These are phyloP conservation scores for Telmatherina bonti DNA, from an alignment of 2,797 vertebrate species.

Conservation along the genomic window DNA sequence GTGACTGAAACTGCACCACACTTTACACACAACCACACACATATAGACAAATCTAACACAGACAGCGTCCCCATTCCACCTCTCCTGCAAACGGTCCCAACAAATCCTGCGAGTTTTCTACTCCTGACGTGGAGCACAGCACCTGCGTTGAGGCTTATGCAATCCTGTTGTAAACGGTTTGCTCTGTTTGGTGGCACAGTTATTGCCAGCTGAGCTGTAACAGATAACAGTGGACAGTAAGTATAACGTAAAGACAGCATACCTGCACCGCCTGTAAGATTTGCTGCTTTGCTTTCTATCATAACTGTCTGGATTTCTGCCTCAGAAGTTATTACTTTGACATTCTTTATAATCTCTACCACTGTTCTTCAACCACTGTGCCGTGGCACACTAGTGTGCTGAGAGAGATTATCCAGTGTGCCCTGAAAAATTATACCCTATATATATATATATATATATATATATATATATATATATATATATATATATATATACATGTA, in stretches of 20 bases:
- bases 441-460: no score
- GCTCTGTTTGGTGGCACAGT: conserved; percentile 39
- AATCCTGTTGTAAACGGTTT: conserved; percentile 31
- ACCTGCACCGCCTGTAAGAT: conserved; percentile 40
- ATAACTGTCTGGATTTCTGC: no score
- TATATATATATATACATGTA: no score
- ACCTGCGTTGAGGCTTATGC: conserved; percentile 23
- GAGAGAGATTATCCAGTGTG: no score
- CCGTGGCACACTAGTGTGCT: no score
- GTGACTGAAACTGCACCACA: conserved; percentile 30
- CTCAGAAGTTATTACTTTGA: no score
- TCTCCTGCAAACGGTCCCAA: conserved; percentile 12
- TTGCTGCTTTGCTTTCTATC: no score
- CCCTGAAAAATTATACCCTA: no score
- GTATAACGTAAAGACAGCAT: conserved; percentile 31
- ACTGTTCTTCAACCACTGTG: no score
- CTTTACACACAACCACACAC: background rate
- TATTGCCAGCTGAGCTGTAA: conserved; percentile 51
- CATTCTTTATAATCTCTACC: no score
- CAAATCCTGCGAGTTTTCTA: background rate
- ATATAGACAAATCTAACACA: conserved; percentile 14
- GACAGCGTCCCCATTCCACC: conserved; percentile 1
- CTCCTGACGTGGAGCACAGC: conserved; percentile 20
- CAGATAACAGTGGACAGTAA: conserved; percentile 22
- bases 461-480: no score